A percentile compares a stretch with the other conserved stretches of the same genome.
Conservation (phyloP, 2,797 vertebrate genomes). For the Centropyge bicolor region DNA sequence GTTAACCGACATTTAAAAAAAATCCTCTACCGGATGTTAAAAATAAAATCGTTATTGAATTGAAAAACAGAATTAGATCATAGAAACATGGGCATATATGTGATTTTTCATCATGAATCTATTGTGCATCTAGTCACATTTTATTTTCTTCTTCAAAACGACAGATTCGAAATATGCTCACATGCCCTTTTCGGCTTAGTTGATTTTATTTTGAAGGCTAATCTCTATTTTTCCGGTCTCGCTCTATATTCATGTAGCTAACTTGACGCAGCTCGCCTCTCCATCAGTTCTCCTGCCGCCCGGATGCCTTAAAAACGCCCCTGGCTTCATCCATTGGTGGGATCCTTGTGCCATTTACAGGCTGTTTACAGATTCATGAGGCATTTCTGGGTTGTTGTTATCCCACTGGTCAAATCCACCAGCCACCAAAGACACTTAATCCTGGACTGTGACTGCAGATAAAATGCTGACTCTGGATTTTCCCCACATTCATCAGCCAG, state of each 20-base stretch:
- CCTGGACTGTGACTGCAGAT: slow-evolving; percentile 17
- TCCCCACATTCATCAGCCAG: background rate
- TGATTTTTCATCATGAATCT: rapidly evolving
- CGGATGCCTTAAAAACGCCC: slow-evolving; percentile 66
- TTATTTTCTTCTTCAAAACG: rapidly evolving
- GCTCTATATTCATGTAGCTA: rapidly evolving
- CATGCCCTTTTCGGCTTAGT: rapidly evolving
- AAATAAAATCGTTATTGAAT: slow-evolving; percentile 13
- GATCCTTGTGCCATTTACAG: slow-evolving; percentile 12
- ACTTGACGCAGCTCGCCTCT: slow-evolving; percentile 48
- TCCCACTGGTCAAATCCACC: slow-evolving; percentile 52
- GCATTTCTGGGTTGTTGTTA: slow-evolving; percentile 25
- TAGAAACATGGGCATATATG: rapidly evolving
- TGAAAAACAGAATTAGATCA: rapidly evolving
- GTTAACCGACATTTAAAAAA: rapidly evolving
- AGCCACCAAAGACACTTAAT: slow-evolving; percentile 55
- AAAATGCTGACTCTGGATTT: background rate
- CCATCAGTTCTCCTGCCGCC: slow-evolving; percentile 70
- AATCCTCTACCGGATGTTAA: background rate
- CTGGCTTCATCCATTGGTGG: slow-evolving; percentile 69
- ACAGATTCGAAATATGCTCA: rapidly evolving
- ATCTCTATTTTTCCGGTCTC: rapidly evolving
- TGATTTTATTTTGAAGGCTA: slow-evolving; percentile 43
- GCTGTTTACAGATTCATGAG: slow-evolving; percentile 69
- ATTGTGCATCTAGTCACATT: rapidly evolving